phyloP scores from a whole-genome alignment of 2,888 invertebrate species.

The Cheilosia pagana region DNA sequence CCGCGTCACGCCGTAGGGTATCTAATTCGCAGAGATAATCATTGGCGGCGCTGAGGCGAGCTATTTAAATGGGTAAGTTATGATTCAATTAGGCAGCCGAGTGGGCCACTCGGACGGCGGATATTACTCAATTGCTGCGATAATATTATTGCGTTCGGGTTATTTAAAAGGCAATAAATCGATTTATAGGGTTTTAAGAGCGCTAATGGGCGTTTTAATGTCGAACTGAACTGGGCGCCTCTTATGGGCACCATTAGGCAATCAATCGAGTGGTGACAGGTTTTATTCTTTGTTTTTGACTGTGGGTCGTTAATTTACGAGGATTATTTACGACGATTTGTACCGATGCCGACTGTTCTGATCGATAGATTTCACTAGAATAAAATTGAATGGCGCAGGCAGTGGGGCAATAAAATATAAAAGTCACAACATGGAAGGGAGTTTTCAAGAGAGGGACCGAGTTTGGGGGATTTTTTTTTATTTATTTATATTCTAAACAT shows the following conservation, averaged over 20 bases:
- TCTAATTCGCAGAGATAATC: slow-evolving; percentile 65
- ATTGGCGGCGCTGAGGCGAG: slow-evolving; percentile 48
- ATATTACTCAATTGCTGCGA: slow-evolving; percentile 41
- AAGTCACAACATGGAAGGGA: too few relatives aligned
- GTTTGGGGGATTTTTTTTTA: too few relatives aligned
- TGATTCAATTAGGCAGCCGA: slow-evolving; percentile 62
- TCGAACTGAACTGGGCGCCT: slow-evolving; percentile 24
- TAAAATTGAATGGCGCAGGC: too few relatives aligned
- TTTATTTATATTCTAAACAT: too few relatives aligned
- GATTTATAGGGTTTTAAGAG: slow-evolving; percentile 57
- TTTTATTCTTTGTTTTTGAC: slow-evolving; percentile 32
- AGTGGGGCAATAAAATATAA: too few relatives aligned
- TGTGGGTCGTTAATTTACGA: slow-evolving; percentile 22
- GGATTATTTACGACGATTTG: slow-evolving; percentile 5
- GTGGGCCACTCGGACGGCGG: slow-evolving; percentile 11
- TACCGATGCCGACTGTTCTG: neutral
- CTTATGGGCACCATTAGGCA: slow-evolving; percentile 43
- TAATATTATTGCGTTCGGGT: slow-evolving; percentile 58
- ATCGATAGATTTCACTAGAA: too few relatives aligned
- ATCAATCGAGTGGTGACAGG: slow-evolving; percentile 59
- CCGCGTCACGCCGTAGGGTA: too few relatives aligned
- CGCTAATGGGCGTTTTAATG: slow-evolving; percentile 61
- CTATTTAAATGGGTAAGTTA: slow-evolving; percentile 65
- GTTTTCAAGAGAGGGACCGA: too few relatives aligned
- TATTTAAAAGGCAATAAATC: slow-evolving; percentile 69